A percentile compares a stretch with the other conserved stretches of the same genome.
These are phyloP conservation scores for Cotesia congregata DNA, from an alignment of 2,888 invertebrate genomes.

Conservation along the genomic window DNA sequence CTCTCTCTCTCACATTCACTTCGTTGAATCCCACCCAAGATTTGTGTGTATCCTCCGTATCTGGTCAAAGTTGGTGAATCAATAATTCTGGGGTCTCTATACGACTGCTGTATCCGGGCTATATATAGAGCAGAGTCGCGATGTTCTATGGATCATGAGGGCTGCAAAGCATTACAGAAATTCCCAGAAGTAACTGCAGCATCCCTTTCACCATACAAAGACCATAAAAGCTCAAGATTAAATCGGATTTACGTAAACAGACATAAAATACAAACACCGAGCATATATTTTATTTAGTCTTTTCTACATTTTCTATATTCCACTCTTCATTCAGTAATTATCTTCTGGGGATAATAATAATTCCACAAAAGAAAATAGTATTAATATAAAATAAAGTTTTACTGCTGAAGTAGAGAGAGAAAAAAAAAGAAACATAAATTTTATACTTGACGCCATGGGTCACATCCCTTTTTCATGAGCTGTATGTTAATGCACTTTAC, in stretches of 20 bases:
- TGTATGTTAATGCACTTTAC: not conserved
- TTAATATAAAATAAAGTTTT: too few species aligned
- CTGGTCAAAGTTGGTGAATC: slow-evolving; percentile 25
- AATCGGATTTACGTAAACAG: slow-evolving; percentile 13
- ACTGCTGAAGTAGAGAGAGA: too few species aligned
- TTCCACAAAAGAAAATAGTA: not conserved
- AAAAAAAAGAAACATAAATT: not conserved
- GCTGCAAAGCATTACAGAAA: slow-evolving; percentile 14
- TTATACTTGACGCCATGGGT: not conserved
- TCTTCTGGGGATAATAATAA: not conserved
- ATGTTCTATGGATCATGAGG: slow-evolving; percentile 12
- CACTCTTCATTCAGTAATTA: not conserved
- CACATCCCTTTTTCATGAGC: not conserved
- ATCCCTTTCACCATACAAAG: not conserved
- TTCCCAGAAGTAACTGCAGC: slow-evolving; percentile 10
- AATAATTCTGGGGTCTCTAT: slow-evolving; percentile 7
- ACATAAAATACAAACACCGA: not conserved
- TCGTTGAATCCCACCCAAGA: not conserved
- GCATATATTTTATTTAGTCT: not conserved
- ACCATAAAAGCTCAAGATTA: slow-evolving; percentile 15
- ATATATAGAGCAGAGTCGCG: not conserved
- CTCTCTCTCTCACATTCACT: not conserved
- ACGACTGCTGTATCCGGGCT: not conserved
- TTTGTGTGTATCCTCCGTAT: not conserved
- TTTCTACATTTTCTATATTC: not conserved